Conservation (phyloP, 2,113 vertebrate species). For the Gadus macrocephalus region DNA sequence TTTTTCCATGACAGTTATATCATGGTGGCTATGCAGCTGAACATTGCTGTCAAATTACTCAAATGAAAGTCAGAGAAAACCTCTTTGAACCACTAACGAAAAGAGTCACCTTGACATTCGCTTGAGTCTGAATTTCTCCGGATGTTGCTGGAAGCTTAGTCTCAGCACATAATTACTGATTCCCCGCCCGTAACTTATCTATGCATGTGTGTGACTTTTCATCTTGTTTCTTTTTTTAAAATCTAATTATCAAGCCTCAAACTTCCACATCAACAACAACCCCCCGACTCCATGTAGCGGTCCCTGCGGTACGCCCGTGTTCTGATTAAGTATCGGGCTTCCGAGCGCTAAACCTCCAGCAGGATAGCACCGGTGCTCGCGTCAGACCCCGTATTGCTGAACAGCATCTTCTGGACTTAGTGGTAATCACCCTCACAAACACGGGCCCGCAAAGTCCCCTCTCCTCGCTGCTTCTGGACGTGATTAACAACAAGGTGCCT, state of each 20-base stretch:
- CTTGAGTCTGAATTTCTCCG: constrained; percentile 16
- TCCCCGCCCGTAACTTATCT: constrained; percentile 28
- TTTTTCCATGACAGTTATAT: constrained; percentile 51
- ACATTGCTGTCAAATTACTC: constrained; percentile 41
- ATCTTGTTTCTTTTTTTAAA: constrained; percentile 7
- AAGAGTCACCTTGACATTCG: constrained; percentile 60
- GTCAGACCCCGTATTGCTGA: constrained; percentile 49
- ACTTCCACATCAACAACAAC: constrained; percentile 45
- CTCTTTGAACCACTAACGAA: constrained; percentile 26
- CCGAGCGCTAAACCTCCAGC: constrained; percentile 29
- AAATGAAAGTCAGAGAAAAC: constrained; percentile 20
- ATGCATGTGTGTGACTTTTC: background rate
- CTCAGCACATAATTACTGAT: constrained; percentile 54
- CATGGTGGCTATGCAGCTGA: constrained; percentile 50
- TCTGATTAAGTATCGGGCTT: constrained; percentile 59
- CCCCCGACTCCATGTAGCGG: constrained; percentile 39
- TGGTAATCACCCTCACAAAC: constrained; percentile 67
- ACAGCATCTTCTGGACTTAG: constrained; percentile 58
- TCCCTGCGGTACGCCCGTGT: constrained; percentile 34
- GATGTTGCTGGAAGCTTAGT: constrained; percentile 45
- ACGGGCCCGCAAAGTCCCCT: constrained; percentile 34
- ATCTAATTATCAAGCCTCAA: constrained; percentile 46
- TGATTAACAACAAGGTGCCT: constrained; percentile 56
- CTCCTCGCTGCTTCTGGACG: constrained; percentile 51
- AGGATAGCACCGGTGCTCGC: constrained; percentile 28